Evolutionary conservation across 2,113 vertebrate genomes (phyloP), one percentile per base, ranked within the genome.

Genomic region (Plestiodon gilberti): DNA sequence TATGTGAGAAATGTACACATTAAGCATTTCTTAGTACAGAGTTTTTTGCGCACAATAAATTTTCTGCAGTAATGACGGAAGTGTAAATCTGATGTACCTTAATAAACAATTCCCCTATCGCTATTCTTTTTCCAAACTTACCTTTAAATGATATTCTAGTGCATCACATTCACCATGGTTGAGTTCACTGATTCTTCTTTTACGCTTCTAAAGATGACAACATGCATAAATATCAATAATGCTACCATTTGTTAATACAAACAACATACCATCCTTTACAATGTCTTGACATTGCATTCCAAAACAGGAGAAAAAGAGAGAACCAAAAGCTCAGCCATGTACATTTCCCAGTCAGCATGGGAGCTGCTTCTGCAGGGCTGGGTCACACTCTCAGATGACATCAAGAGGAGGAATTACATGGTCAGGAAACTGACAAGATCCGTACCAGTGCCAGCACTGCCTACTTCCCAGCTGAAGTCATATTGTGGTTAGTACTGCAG

Each of bases 91-190:
- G 38, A 64, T 28, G 70, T 75, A 40, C 35, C 11, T 18, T 75
- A 64, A 65, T 18, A 65, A 64, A 48, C 55, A 38, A 28, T 8
- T 57, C 20, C 23, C 6, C 28, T 55, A 14, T 57, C 83, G 81
- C 0, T 33, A 71, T 0, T 0, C 43, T 59, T 65, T 11, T 83
- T 93, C n/a, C 82, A 82, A 13, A 78, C 82, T 77, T 92, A 98
- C 98, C 97, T 97, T 98, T 87, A 95, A 94, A 88, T 99, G 98
- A 85, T 98, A 98, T 85, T 95, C 95, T 88, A 96, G 94, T 17
- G 97, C 97, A 94, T 99, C 97, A 59, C 97, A 83, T 91, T 99
- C 98, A 2, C 98, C 99, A 93, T 98, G 97, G 95, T 99, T 99
- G 82, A 98, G 97, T 52, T 94, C 91, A 91, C 64, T 83, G 38